Evolutionary conservation across 2,113 vertebrate species (phyloP).

Genomic region (Lophochroa leadbeateri): DNA sequence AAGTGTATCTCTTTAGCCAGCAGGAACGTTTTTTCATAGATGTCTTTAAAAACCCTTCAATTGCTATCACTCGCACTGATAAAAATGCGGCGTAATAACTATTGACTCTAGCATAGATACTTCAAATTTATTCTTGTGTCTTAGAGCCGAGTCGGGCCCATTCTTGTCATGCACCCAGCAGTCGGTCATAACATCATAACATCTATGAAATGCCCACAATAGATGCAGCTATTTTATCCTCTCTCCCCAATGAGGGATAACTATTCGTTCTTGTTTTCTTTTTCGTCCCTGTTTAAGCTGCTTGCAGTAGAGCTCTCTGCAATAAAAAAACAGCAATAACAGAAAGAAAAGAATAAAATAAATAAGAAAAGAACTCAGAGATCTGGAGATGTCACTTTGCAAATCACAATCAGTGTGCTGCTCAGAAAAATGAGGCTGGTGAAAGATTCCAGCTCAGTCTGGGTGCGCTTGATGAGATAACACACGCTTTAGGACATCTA

Average conservation of each 20-base stretch:
- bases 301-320: neutral
- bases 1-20: constrained; percentile 42
- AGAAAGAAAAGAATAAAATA: neutral
- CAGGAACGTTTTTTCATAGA: neutral
- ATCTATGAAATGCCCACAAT: neutral
- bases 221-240: neutral
- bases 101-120: neutral
- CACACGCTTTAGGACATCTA: neutral
- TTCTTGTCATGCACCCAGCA: neutral
- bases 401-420: neutral
- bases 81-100: constrained; percentile 30
- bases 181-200: neutral
- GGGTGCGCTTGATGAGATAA: neutral
- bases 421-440: neutral
- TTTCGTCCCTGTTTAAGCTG: neutral
- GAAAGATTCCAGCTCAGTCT: neutral
- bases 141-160: neutral
- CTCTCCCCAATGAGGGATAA: neutral
- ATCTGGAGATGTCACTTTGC: neutral
- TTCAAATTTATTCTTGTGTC: neutral
- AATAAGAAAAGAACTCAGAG: neutral
- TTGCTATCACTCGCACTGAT: constrained; percentile 21
- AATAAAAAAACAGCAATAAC: neutral
- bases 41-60: constrained; percentile 1
- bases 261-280: neutral